Evolutionary conservation across 2,888 invertebrate species (phyloP).

Genomic region (Lasioglossum lativentre): DNA sequence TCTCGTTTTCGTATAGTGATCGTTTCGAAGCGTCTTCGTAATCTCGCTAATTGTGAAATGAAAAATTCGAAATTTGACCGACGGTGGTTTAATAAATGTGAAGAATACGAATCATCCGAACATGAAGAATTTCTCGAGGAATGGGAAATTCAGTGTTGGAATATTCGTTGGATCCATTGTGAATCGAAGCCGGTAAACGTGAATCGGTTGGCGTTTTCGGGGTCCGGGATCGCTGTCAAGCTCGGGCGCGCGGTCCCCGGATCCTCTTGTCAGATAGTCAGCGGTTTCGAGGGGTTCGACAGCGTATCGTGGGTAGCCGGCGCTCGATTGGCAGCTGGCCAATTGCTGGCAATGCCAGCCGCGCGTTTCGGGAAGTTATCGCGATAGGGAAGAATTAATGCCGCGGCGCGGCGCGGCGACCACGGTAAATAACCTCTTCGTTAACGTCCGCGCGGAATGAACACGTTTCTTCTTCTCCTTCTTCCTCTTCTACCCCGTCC

Average conservation of each 20-base stretch:
- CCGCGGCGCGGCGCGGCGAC: constrained; percentile 30
- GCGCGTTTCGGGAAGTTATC: constrained; percentile 60
- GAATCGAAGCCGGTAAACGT: not conserved
- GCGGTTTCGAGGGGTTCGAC: constrained; percentile 48
- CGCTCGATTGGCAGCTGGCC: constrained; percentile 74
- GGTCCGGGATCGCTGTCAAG: not conserved
- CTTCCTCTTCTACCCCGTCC: constrained; percentile 16
- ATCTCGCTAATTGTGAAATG: no score
- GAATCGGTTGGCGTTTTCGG: not conserved
- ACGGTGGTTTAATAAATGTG: no score
- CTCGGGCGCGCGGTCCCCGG: constrained; percentile 19
- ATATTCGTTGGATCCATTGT: not conserved
- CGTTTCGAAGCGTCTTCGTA: no score
- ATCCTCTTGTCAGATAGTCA: constrained; percentile 42
- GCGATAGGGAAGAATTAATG: constrained; percentile 68
- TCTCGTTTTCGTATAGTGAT: no score
- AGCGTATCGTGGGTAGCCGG: constrained; percentile 52
- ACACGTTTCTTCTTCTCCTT: constrained; percentile 50
- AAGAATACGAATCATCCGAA: no score
- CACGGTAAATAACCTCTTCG: constrained; percentile 68
- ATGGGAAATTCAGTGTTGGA: not conserved
- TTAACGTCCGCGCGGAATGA: constrained; percentile 60
- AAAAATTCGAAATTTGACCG: no score
- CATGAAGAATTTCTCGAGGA: no score
- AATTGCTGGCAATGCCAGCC: constrained; percentile 74